A percentile compares a stretch with the other conserved stretches of the same genome.
phyloP scores from a whole-genome alignment of 2,888 invertebrate species.

The Drosophila lacicola region DNA sequence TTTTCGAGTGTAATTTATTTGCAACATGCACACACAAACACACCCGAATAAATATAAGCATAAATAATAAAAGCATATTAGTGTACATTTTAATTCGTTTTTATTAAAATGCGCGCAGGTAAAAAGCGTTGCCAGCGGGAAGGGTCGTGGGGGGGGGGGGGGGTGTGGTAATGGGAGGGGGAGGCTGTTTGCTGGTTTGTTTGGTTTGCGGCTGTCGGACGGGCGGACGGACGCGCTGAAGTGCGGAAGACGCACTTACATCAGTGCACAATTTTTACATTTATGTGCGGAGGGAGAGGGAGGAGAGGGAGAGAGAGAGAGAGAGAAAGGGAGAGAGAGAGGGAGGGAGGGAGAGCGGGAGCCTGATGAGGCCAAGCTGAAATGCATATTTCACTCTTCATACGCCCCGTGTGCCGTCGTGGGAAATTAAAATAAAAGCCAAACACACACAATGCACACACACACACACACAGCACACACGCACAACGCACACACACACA shows the following conservation, averaged over 20 bases:
- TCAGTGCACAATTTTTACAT: conserved; percentile 79
- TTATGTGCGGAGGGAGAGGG: conserved; percentile 64
- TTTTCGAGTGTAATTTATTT: conserved; percentile 74
- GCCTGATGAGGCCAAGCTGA: conserved; percentile 10
- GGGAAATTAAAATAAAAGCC: conserved; percentile 76
- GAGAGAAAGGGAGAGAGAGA: neutral
- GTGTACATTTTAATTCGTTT: conserved; percentile 75
- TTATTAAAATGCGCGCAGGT: conserved; percentile 67
- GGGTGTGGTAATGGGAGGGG: neutral
- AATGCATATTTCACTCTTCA: conserved; percentile 39
- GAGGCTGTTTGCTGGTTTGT: conserved; percentile 13
- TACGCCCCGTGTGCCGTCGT: conserved; percentile 59
- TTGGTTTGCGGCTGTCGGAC: conserved; percentile 54
- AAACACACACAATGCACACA: conserved; percentile 33
- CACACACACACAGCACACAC: conserved; percentile 22
- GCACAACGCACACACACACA: conserved; percentile 18
- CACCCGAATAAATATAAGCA: conserved; percentile 60
- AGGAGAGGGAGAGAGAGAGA: conserved; percentile 24
- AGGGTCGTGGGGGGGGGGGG: neutral
- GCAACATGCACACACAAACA: conserved; percentile 45
- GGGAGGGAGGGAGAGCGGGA: neutral
- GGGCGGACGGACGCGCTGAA: conserved; percentile 45
- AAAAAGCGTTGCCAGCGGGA: neutral
- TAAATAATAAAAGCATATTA: conserved; percentile 79
- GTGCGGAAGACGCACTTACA: conserved; percentile 77